Evolutionary conservation across 2,888 invertebrate genomes (phyloP), one percentile per base, ranked within the genome.

Genomic region (Pristionchus mayeri): DNA sequence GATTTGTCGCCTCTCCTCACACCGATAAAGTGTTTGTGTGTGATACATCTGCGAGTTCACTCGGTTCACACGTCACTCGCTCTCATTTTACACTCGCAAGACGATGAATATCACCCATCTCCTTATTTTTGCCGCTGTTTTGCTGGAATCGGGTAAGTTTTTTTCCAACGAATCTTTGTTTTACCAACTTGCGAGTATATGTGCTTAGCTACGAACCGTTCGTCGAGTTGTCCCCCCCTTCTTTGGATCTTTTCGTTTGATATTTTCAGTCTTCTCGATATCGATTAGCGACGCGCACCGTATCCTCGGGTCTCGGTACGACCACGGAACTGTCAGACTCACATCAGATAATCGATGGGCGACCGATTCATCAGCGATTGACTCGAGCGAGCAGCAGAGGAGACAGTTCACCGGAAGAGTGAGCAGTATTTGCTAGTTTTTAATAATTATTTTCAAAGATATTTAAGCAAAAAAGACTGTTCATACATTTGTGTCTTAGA

Each of bases 11-110:
- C 40, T 16, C 37, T 37, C n/a, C 16, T 67, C 67, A 0, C 24
- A 44, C 44, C 44, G 71, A 71, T 71, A 71, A 71, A 71, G 40
- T 71, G 24, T 71, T 21, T 4, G 24, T 71, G 9, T 63, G 34
- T 71, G 71, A n/a, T n/a, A n/a, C 37, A 40, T 44, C 44, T 71
- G 37, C 21, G 40, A 71, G 71, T 71, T 71, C 71, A 71, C 71
- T 4, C n/a, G n/a, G n/a, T 40, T 44, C 40, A 71, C 40, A 71
- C 71, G 71, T 71, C 71, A 71, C 71, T 21, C 44, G 37, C 71
- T 71, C 71, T 24, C 71, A 40, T 44, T 71, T 71, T n/a, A 40
- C 24, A 71, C 71, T n/a, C 40, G 9, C 4, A n/a, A 34, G 34
- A 63, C 34, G 63, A 30, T 7, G n/a, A n/a, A n/a, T n/a, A n/a